These are phyloP conservation scores for Catostomus latipinnis DNA, from an alignment of 2,797 vertebrate genomes.

Conservation along the genomic window DNA sequence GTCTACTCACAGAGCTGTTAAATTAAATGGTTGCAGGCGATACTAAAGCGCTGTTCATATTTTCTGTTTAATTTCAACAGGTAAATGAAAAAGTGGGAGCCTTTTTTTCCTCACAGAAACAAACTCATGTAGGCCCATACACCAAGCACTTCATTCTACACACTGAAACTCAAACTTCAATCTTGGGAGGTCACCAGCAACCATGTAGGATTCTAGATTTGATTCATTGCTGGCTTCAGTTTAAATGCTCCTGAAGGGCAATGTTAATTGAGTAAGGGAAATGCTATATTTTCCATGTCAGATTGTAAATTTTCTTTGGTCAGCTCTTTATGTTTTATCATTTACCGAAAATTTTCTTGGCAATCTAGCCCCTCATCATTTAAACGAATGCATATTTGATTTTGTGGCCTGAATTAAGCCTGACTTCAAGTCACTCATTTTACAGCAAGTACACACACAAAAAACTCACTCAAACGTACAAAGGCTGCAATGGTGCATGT, in stretches of 20 bases:
- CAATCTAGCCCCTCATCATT: background rate
- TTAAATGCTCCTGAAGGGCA: conserved; percentile 58
- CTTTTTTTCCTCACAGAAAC: background rate
- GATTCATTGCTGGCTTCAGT: conserved; percentile 52
- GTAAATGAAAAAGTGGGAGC: conserved; percentile 38
- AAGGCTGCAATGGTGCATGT: too few species aligned
- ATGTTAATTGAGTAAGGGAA: conserved; percentile 32
- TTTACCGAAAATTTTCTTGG: conserved; percentile 47
- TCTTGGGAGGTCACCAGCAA: conserved; percentile 46
- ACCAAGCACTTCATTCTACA: background rate
- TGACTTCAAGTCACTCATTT: too few species aligned
- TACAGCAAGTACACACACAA: too few species aligned
- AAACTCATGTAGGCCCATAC: background rate
- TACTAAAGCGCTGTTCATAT: conserved; percentile 29
- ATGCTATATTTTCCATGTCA: conserved; percentile 43
- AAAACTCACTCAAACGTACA: too few species aligned
- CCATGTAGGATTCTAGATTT: conserved; percentile 44
- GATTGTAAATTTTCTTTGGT: conserved; percentile 19
- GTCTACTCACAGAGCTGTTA: conserved; percentile 21
- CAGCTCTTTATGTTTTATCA: conserved; percentile 55
- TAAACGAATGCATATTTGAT: background rate
- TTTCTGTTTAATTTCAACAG: conserved; percentile 49
- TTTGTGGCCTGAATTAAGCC: background rate
- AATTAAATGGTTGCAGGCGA: conserved; percentile 41
- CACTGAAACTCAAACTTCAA: conserved; percentile 41